These are phyloP conservation scores for Pongo abelii DNA, from an alignment of 2,113 vertebrate species.

Conservation along the genomic window DNA sequence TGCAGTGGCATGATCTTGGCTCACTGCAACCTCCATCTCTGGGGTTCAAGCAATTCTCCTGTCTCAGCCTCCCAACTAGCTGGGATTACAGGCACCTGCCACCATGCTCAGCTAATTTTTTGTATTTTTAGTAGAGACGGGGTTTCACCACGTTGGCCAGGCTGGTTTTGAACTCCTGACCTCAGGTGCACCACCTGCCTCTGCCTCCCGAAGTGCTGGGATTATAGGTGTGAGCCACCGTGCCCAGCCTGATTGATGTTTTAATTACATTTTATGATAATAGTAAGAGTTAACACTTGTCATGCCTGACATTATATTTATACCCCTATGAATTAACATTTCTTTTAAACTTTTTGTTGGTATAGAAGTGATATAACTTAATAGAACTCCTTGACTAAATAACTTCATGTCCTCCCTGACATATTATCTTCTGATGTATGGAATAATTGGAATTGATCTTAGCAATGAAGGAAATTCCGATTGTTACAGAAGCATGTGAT, in stretches of 20 bases:
- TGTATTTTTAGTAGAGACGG: no score
- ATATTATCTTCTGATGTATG: background rate
- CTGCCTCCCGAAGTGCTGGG: no score
- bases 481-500: background rate
- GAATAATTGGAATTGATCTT: background rate
- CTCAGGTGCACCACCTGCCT: no score
- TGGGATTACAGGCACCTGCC: no score
- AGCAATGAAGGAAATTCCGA: background rate
- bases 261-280: conserved; percentile 29
- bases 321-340: background rate
- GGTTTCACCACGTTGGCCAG: no score
- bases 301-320: background rate
- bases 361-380: background rate
- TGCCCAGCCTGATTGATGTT: background rate
- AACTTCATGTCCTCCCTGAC: background rate
- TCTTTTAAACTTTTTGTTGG: conserved; percentile 1
- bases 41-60: no score
- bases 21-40: no score
- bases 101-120: no score
- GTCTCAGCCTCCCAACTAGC: no score
- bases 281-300: background rate
- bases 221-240: no score
- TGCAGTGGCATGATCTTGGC: no score
- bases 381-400: background rate
- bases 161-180: no score